A percentile compares a stretch with the other conserved stretches of the same genome.
phyloP scores from a whole-genome alignment of 1,140 invertebrate species.

The Leptopilina clavipes region DNA sequence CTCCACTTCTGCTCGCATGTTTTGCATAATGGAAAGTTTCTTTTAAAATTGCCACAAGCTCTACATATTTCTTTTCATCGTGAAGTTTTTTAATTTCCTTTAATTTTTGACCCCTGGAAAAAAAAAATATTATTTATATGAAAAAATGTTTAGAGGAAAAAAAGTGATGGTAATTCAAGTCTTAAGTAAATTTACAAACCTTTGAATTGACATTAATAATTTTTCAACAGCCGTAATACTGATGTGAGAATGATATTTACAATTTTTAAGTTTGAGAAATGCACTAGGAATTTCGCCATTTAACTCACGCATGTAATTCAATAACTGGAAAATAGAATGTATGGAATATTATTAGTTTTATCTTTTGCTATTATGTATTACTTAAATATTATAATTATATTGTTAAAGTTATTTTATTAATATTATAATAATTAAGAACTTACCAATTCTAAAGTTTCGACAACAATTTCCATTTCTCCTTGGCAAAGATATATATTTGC shows the following conservation, averaged over 20 bases:
- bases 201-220: slow-evolving; percentile 74
- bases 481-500: slow-evolving; percentile 75
- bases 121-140: background rate
- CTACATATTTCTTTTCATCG: slow-evolving; percentile 78
- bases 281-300: slow-evolving; percentile 61
- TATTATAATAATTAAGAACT: slow-evolving; percentile 49
- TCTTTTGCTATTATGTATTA: too few relatives aligned
- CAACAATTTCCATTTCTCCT: slow-evolving; percentile 72
- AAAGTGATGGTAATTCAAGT: too few relatives aligned
- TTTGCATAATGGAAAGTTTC: slow-evolving; percentile 78
- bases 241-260: slow-evolving; percentile 73
- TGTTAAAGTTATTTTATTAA: too few relatives aligned
- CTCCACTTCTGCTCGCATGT: slow-evolving; percentile 61
- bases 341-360: too few relatives aligned
- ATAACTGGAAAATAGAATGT: slow-evolving; percentile 64
- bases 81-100: slow-evolving; percentile 77
- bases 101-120: slow-evolving; percentile 75
- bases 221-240: slow-evolving; percentile 69
- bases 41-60: slow-evolving; percentile 79
- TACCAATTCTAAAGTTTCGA: slow-evolving; percentile 70
- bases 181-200: slow-evolving; percentile 52
- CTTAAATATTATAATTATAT: too few relatives aligned
- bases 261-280: slow-evolving; percentile 73
- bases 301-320: slow-evolving; percentile 66
- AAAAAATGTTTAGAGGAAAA: too few relatives aligned